Percentiles rank a stretch among this genome's conserved stretches.
phyloP scores from a whole-genome alignment of 2,888 invertebrate genomes.

The Mythimna impura region DNA sequence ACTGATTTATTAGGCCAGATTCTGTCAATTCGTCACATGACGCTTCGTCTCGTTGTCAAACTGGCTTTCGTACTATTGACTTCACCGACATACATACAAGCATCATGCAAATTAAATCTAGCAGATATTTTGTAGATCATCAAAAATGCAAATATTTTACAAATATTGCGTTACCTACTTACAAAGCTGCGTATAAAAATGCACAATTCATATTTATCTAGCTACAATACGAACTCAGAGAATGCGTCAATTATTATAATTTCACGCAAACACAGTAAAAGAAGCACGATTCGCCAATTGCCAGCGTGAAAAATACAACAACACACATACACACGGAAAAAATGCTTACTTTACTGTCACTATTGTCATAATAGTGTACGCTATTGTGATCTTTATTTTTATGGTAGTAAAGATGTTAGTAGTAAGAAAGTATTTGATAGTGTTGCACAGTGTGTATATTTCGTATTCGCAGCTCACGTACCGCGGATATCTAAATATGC shows the following conservation, averaged over 20 bases:
- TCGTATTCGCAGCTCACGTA: conserved; percentile 51
- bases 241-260: conserved; percentile 65
- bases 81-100: no score
- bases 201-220: conserved; percentile 28
- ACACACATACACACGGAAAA: conserved; percentile 35
- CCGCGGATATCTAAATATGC: conserved; percentile 75
- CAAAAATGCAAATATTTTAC: background rate
- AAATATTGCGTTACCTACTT: background rate
- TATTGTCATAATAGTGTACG: conserved; percentile 30
- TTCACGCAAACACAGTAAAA: conserved; percentile 62
- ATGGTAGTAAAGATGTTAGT: conserved; percentile 28
- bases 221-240: conserved; percentile 24
- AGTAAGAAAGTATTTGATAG: conserved; percentile 21
- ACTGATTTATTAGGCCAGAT: no score
- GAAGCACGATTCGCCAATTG: conserved; percentile 48
- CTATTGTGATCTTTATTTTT: conserved; percentile 25
- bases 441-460: conserved; percentile 29
- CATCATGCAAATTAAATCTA: background rate
- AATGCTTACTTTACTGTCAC: conserved; percentile 39
- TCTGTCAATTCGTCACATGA: no score
- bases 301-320: conserved; percentile 58
- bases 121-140: background rate
- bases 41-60: no score
- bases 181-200: conserved; percentile 13
- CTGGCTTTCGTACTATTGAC: no score